Evolutionary conservation across 1,140 invertebrate species (phyloP), one percentile per base, ranked within the genome.

Genomic region (Procambarus clarkii): DNA sequence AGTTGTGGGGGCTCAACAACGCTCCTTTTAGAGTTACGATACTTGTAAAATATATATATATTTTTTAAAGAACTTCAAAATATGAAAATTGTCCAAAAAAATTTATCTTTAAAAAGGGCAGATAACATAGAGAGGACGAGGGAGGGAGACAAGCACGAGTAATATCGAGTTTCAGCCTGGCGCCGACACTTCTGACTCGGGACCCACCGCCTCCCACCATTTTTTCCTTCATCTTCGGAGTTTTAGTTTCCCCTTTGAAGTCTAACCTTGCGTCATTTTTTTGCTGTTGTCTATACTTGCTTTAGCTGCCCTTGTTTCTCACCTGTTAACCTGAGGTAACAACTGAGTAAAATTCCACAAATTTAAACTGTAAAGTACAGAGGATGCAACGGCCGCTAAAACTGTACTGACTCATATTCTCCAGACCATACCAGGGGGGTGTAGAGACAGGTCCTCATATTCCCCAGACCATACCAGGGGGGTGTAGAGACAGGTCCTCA

Each of bases 201-300:
- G 60, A 13, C 21, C 77, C n/a, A n/a, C 11, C 60, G 5, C 2
- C 79, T 44, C 46, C 34, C 71, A 34, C 5, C 48, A n/a, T 74
- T 82, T 74, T 54, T 79, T 77, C 54, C 13, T 34, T 34, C 34
- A 34, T 34, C 34, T 50, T 58, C 80, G 80, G 80, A 50, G 24
- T 82, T 82, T 82, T 82, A 82, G 80, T 60, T 82, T 86, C 44
- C 69, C 64, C 69, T 86, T 86, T 86, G 80, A 82, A 82, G 80
- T 82, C 15, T 48, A 44, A 9, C 21, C 48, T 82, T 4, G 21
- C 80, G 9, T 82, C 60, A 54, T 82, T 82, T 82, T 46, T 82
- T 58, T 54, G 8, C 0, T 5, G 50, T 34, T 13, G 50, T 54
- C 8, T 54, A 54, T 50, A 50, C 18, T 82, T 34, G 60, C 80